Evolutionary conservation across 2,888 invertebrate species (phyloP), one percentile per base, ranked within the genome.

Genomic region (Entomobrya multifasciata): DNA sequence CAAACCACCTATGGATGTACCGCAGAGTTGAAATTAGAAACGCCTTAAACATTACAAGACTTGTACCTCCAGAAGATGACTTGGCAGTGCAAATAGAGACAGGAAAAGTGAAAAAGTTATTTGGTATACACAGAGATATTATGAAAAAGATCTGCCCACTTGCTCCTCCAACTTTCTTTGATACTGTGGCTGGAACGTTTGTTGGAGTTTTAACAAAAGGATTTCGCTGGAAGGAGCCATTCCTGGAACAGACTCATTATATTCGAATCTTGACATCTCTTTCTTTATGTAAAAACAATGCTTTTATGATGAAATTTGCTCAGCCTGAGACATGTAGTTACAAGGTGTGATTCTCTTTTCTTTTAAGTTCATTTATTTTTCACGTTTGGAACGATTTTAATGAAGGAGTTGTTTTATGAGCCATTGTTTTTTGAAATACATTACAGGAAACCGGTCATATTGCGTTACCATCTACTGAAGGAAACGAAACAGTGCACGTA

Each of bases 71-170:
- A 0, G 72, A 70, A 10, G 70, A 72, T 15, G 78, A 65, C 5
- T n/a, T 30, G 30, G 22, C 4, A n/a, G 60, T 57, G 3, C 52
- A 72, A 17, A 22, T 70, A 1, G 60, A 57, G 10, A 22, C 57
- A 22, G 67, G 70, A 6, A 85, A 79, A 79, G 79, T 78, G 17
- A 60, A 57, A 13, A 77, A 85, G 20, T 62, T 85, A 0, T 36
- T 87, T 13, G 20, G 17, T 13, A 60, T 87, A 15, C 77, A 80
- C n/a, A 57, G n/a, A 22, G 85, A 81, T 11, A 80, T 87, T 22
- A 81, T 87, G 80, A 57, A 83, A n/a, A 84, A 81, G 60, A 76
- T 87, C 20, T 87, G 87, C 36, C 87, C 87, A 13, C 65, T 87
- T 13, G 76, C 76, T 13, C 10, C 67, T 4, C 25, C 22, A 57